phyloP scores from a whole-genome alignment of 2,113 vertebrate species.

The Passer montanus region DNA sequence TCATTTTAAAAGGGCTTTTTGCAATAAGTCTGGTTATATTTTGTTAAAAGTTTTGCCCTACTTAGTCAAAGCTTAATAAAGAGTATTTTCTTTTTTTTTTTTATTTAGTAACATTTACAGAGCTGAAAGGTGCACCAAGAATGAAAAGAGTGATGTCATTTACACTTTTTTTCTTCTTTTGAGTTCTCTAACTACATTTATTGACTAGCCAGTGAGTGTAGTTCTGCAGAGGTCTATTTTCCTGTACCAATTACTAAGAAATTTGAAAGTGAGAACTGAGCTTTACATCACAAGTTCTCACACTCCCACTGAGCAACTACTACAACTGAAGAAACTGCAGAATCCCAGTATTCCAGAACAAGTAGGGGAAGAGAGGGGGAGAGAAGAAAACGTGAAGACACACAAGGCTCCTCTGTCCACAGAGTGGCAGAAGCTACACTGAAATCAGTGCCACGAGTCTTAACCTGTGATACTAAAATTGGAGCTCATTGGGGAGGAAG shows the following conservation, averaged over 20 bases:
- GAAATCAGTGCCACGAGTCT: neutral
- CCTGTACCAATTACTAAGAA: neutral
- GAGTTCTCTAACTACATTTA: neutral
- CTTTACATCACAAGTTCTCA: slow-evolving; percentile 52
- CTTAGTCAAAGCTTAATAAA: neutral
- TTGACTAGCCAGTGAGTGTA: neutral
- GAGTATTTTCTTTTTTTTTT: fast-evolving
- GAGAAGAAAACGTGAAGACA: neutral
- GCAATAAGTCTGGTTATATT: neutral
- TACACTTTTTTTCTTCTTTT: neutral
- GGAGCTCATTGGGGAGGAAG: neutral
- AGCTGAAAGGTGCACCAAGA: neutral
- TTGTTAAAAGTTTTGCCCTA: neutral
- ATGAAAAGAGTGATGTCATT: neutral
- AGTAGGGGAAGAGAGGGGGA: neutral
- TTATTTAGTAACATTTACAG: neutral
- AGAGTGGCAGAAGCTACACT: slow-evolving; percentile 44
- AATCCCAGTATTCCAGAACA: neutral
- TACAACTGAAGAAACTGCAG: neutral
- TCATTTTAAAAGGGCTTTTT: neutral
- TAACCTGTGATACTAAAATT: neutral
- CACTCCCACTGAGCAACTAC: slow-evolving; percentile 50
- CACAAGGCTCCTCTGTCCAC: slow-evolving; percentile 6
- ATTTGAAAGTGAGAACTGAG: slow-evolving; percentile 21
- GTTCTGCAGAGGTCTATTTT: neutral